Percentiles rank a stretch among this genome's conserved stretches.
Evolutionary conservation across 2,113 vertebrate species (phyloP).

Genomic region (Melanotaenia duboulayi): DNA sequence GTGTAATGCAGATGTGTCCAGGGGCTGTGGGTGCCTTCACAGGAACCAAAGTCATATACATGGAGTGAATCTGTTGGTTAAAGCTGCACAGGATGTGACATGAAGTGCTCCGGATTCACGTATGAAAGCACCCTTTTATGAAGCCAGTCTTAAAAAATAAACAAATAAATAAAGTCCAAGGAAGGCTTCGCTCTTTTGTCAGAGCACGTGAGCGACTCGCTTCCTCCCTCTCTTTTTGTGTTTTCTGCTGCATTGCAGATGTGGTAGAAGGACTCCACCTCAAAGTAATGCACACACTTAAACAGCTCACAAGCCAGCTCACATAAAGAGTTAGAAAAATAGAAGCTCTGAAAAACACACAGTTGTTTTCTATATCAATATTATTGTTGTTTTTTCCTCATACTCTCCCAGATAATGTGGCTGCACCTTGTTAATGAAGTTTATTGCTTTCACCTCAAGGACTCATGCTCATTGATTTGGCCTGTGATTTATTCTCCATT

Average conservation of each 20-base stretch:
- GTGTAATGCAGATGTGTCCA: constrained; percentile 70
- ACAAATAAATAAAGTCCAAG: constrained; percentile 26
- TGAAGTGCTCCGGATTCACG: constrained; percentile 2
- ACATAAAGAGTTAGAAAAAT: constrained; percentile 53
- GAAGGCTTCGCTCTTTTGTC: constrained; percentile 70
- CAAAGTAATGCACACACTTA: constrained; percentile 67
- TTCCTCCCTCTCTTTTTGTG: constrained; percentile 57
- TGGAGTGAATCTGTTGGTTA: constrained; percentile 22
- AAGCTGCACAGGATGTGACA: constrained; percentile 17
- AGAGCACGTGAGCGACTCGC: constrained; percentile 58
- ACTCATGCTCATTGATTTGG: constrained; percentile 70
- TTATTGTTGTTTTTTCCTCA: constrained; percentile 38
- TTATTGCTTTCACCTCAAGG: constrained; percentile 74
- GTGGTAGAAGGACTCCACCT: constrained; percentile 80
- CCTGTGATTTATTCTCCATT: constrained; percentile 56
- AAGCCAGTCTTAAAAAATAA: constrained; percentile 2
- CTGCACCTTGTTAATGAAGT: constrained; percentile 75
- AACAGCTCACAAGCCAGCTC: constrained; percentile 37
- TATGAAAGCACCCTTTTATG: constrained; percentile 21
- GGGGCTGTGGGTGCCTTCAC: constrained; percentile 31
- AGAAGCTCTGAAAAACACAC: constrained; percentile 56
- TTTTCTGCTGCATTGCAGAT: constrained; percentile 88
- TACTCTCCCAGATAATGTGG: constrained; percentile 56
- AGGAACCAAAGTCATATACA: background rate
- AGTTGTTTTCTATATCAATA: constrained; percentile 61